Evolutionary conservation across 1,140 invertebrate species (phyloP).

Genomic region (Arctopsyche grandis): DNA sequence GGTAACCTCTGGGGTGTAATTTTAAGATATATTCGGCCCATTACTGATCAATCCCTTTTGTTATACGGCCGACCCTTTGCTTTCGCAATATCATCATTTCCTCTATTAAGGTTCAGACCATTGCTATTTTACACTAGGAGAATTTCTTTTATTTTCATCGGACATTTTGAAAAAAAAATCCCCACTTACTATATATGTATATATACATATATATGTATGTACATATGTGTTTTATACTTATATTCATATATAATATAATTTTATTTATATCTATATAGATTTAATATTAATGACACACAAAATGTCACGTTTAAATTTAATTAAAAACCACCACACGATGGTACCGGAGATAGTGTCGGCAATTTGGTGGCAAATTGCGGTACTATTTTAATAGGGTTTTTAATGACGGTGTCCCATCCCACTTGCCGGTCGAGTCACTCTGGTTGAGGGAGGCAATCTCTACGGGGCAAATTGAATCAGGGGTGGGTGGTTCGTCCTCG

Average conservation of each 20-base stretch:
- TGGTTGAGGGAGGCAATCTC: conserved; percentile 19
- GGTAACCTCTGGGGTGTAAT: conserved; percentile 18
- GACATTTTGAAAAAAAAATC: no score
- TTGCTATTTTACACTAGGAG: conserved; percentile 12
- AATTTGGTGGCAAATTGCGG: conserved; percentile 32
- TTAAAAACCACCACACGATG: background rate
- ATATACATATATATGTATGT: no score
- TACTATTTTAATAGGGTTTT: conserved; percentile 32
- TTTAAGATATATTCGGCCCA: conserved; percentile 28
- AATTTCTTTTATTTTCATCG: background rate
- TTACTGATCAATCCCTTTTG: conserved; percentile 30
- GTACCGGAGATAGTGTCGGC: background rate
- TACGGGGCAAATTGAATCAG: conserved; percentile 34
- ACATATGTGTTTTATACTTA: no score
- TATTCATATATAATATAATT: no score
- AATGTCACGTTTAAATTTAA: background rate
- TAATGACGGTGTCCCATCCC: conserved; percentile 10
- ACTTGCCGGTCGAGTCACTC: background rate
- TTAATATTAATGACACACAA: background rate
- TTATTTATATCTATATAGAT: no score
- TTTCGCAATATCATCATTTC: conserved; percentile 22
- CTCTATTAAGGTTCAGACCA: conserved; percentile 8
- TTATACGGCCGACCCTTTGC: conserved; percentile 23
- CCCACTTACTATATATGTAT: no score
- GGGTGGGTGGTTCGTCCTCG: conserved; percentile 9